Conservation (phyloP, 2,113 vertebrate species). For the Mesocricetus auratus region DNA sequence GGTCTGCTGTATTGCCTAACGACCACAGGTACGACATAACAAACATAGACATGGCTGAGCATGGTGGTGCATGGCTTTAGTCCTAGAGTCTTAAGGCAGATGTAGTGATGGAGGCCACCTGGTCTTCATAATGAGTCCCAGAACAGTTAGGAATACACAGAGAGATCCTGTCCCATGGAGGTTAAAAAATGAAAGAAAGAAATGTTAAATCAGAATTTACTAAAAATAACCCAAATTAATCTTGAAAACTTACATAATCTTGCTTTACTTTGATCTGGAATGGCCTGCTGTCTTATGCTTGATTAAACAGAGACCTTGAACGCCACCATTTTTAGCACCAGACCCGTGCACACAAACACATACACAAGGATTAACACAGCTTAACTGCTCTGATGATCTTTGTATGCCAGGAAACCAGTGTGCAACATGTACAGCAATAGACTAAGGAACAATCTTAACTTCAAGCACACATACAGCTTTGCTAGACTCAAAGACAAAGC, state of each 20-base stretch:
- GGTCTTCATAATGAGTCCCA: not conserved
- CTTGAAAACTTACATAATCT: conserved; percentile 7
- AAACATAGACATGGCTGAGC: not conserved
- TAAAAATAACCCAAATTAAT: conserved; percentile 12
- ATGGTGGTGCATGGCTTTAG: not conserved
- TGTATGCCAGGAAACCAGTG: not conserved
- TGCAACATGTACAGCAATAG: not conserved
- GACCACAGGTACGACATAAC: not conserved
- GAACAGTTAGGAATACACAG: not conserved
- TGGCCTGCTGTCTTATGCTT: not conserved
- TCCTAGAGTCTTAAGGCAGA: not conserved
- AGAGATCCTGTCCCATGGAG: not conserved
- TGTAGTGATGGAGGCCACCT: not conserved
- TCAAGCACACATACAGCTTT: not conserved
- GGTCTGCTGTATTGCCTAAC: not conserved
- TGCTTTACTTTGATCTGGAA: not conserved
- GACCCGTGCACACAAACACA: not conserved
- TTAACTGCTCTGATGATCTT: not conserved
- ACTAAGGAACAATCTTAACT: not conserved
- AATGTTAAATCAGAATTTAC: not conserved
- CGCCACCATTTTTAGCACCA: not conserved
- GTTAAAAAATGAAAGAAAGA: not conserved
- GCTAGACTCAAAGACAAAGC: conserved; percentile 65
- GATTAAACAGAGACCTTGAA: not conserved
- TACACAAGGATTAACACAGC: not conserved